Percentiles rank a stretch among this genome's conserved stretches.
Evolutionary conservation across 1,140 invertebrate species (phyloP).

Genomic region (Lamellibrachia luymesi): DNA sequence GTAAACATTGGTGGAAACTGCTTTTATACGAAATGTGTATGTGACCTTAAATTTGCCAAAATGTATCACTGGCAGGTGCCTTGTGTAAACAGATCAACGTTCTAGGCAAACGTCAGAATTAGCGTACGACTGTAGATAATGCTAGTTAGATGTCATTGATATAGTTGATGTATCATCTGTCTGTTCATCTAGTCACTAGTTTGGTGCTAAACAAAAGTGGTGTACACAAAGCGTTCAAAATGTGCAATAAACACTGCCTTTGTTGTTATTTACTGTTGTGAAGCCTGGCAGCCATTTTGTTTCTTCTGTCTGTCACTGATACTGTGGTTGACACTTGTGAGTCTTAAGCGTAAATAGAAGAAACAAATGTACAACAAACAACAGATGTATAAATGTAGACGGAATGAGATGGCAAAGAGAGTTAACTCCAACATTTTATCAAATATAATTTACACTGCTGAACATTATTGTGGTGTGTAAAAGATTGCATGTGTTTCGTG

Average conservation of each 20-base stretch:
- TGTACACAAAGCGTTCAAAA: constrained; percentile 1
- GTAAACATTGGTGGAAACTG: background rate
- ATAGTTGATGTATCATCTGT: background rate
- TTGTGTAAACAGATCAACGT: background rate
- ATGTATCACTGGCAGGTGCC: background rate
- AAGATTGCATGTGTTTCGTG: background rate
- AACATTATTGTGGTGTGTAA: background rate
- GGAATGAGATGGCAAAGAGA: background rate
- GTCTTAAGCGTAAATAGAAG: background rate
- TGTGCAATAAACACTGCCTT: background rate
- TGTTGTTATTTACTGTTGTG: background rate
- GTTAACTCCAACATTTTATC: background rate
- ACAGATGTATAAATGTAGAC: background rate
- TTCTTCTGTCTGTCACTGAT: background rate
- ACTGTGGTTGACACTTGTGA: background rate
- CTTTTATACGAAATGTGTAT: background rate
- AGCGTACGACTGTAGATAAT: background rate
- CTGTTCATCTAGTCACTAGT: background rate
- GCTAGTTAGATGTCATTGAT: background rate
- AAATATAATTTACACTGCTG: background rate
- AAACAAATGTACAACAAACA: background rate
- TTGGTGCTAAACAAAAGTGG: background rate
- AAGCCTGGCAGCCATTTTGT: background rate
- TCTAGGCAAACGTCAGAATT: background rate
- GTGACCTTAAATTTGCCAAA: background rate